Percentiles rank a stretch among this genome's conserved stretches.
Conservation (phyloP, 1,140 invertebrate species). For the Carposina sasakii region DNA sequence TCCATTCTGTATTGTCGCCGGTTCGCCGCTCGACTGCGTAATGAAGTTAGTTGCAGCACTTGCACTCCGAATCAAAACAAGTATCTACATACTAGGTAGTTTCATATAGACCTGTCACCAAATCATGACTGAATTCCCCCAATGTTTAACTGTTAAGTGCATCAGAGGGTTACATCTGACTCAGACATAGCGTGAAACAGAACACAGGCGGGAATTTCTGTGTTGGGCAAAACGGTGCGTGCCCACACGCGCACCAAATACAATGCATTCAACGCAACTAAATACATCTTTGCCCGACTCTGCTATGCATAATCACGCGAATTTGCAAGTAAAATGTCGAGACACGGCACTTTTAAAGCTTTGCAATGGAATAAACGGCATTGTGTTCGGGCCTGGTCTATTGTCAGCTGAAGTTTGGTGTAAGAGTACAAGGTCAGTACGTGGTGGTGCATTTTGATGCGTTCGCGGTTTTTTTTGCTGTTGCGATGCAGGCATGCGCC, state of each 20-base stretch:
- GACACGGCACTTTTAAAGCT: constrained; percentile 52
- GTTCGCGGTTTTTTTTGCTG: constrained; percentile 39
- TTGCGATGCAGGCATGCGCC: constrained; percentile 65
- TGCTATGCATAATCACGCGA: constrained; percentile 56
- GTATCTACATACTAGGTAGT: too few species aligned
- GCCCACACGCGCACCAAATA: constrained; percentile 41
- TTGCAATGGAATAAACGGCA: constrained; percentile 47
- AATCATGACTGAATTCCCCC: constrained; percentile 20
- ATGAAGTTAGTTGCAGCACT: constrained; percentile 38
- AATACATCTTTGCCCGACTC: constrained; percentile 56
- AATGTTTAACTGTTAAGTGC: constrained; percentile 26
- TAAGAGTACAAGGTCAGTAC: constrained; percentile 39
- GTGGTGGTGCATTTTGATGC: constrained; percentile 33
- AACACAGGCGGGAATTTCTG: constrained; percentile 32
- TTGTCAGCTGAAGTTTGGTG: constrained; percentile 10
- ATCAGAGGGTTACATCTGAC: constrained; percentile 27
- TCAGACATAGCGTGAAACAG: constrained; percentile 34
- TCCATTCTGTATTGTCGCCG: constrained; percentile 53
- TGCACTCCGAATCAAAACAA: too few species aligned
- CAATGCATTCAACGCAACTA: constrained; percentile 58
- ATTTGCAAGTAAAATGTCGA: constrained; percentile 64
- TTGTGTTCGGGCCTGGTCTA: constrained; percentile 32
- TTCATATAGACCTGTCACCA: too few species aligned
- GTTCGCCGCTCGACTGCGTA: constrained; percentile 45
- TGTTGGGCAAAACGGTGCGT: constrained; percentile 37